Base-by-base conservation (phyloP, 2,888 invertebrate genomes). In the Acanthosoma haemorrhoidale region DNA sequence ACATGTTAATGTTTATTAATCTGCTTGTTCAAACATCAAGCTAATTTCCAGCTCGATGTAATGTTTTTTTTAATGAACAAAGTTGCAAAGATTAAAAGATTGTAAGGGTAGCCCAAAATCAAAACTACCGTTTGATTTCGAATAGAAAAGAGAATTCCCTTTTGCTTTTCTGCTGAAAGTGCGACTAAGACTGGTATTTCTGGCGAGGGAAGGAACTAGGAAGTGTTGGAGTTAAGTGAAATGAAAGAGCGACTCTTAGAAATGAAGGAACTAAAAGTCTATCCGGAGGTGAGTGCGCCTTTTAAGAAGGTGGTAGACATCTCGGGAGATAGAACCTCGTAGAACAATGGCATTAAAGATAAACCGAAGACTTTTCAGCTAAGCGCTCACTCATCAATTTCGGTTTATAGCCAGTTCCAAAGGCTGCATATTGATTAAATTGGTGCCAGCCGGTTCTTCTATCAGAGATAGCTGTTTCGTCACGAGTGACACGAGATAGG, bases 311-410 rank as follows among this genome's bases (percentile, higher is more conserved):
- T 51, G 29, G 51, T 25, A 25, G 51, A 51, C 51, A 25, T 51
- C 29, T 25, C 21, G 51, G 21, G 25, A 25, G n/a, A 25, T 29
- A 3, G 51, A 25, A 25, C 13, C 51, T 21, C 29, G 51, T 51
- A n/a, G n/a, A n/a, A 51, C 51, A 51, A 51, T 25, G 29, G n/a
- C 51, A 25, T 25, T 25, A 13, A 25, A 51, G 51, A 51, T 51
- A 51, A 51, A 4, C 5, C 25, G 18, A 25, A 51, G 51, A 51
- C 13, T 21, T 13, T 51, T n/a, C n/a, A n/a, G 29, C 51, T 51
- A 18, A 51, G 25, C 51, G 51, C 25, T 51, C 51, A 51, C 21
- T 51, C 51, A 51, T 51, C 51, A 51, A 51, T 51, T 51, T 51
- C 25, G 29, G 29, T 51, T 51, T 51, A 51, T 25, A n/a, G 51